Base-by-base conservation (phyloP, 2,113 vertebrate genomes). In the Neolamprologus sp. region DNA sequence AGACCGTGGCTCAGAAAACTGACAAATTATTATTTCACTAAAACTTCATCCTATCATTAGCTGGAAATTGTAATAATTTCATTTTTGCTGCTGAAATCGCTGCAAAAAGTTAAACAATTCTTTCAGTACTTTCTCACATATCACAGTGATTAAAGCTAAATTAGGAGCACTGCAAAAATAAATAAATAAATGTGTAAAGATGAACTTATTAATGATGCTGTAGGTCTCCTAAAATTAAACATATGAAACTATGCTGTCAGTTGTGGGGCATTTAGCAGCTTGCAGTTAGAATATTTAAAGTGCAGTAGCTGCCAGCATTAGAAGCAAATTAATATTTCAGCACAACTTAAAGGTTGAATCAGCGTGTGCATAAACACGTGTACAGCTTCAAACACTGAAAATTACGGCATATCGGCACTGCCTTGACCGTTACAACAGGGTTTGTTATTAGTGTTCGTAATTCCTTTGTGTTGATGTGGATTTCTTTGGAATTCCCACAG, bases 401-500 rank as follows among this genome's bases (percentile, higher is more conserved):
- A 51, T 33, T 4, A 33, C 4, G 2, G 2, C 26, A 63, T 79
- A 79, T 54, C 17, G 7, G 37, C 26, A 42, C 28, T 21, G 23
- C 16, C 45, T 78, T 30, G 6, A 78, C 16, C 7, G 4, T 53
- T 9, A 40, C 49, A 21, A 53, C 2, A 21, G 5, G 60, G 28
- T 75, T 57, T 37, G 33, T 86, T 23, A 30, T 23, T n/a, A 4
- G 9, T 19, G 51, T 55, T 55, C 1, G 28, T 87, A 13, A 68
- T 26, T 75, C 33, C 3, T 81, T 51, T 49, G 16, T 30, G 37
- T 81, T 81, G 78, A 40, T 63, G 17, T 71, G 13, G 30, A n/a
- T 83, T 90, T 84, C 16, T 81, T 87, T 84, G 7, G 3, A 1
- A 13, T 28, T 92, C 53, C 84, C 92, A 63, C 84, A 98, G 98